Base-by-base conservation (phyloP, 2,797 vertebrate genomes). In the Notamacropus eugenii region DNA sequence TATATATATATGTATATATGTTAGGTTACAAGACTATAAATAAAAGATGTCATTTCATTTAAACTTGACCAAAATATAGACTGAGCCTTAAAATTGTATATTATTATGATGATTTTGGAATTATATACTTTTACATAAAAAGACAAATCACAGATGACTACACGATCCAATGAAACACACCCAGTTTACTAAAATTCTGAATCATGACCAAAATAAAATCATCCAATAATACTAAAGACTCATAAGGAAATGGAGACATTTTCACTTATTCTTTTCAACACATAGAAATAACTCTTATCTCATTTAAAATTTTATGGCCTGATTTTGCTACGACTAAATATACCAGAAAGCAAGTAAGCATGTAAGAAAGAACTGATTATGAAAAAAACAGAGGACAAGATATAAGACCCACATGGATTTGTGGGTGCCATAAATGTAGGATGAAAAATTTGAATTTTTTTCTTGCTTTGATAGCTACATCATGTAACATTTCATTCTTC, bases 11-110 rank as follows among this genome's bases (percentile, higher is more conserved):
- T 3, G 2, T 46, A 46, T 87, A 87, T n/a, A n/a, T 8, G 54
- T 1, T 55, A 96, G 91, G 87, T 59, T 95, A 97, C 40, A 40
- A 19, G 16, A 74, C 29, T 96, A 92, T 93, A 96, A 28, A 4
- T 58, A 94, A 94, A 57, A 94, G 94, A 29, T 90, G 14, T 28
- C 24, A 87, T 52, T 97, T 92, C 12, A 52, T 40, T 58, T 87
- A 91, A 55, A 92, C 46, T 1, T 67, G 14, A 94, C 28, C 57
- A 93, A 0, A 93, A n/a, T 55, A 87, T 3, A 90, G 46, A 91
- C 29, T 91, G 28, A 91, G 28, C 13, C 22, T 55, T 29, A 91
- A 94, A 94, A 90, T 0, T 93, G 34, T 31, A 4, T 14, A 22
- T 62, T 55, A 93, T 46, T 82, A 55, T 54, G 54, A 90, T 40